A percentile compares a stretch with the other conserved stretches of the same genome.
Conservation (phyloP, 2,888 invertebrate genomes). For the Syritta pipiens region DNA sequence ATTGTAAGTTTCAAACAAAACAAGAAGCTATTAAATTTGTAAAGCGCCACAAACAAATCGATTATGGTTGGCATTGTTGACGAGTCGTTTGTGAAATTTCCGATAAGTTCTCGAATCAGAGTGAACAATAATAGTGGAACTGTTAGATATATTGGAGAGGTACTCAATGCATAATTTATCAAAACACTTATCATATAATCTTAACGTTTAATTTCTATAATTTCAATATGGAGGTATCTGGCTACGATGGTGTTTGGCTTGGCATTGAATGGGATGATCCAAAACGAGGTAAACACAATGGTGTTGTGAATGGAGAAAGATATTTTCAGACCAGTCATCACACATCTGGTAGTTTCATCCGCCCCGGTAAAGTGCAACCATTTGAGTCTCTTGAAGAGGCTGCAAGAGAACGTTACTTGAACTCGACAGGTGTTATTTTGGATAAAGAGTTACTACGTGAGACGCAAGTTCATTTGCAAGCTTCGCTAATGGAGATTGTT, state of each 20-base stretch:
- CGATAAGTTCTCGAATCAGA: constrained; percentile 77
- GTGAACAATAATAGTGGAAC: constrained; percentile 80
- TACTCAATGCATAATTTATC: constrained; percentile 74
- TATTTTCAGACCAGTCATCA: constrained; percentile 90
- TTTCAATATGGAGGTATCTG: constrained; percentile 80
- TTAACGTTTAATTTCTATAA: background rate
- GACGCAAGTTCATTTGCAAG: constrained; percentile 87
- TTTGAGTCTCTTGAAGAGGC: constrained; percentile 88
- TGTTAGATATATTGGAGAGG: constrained; percentile 88
- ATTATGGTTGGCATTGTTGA: constrained; percentile 78
- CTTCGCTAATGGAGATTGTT: constrained; percentile 92
- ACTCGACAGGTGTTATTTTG: constrained; percentile 80
- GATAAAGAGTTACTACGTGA: constrained; percentile 82
- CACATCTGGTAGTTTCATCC: constrained; percentile 93
- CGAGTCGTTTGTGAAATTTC: constrained; percentile 77
- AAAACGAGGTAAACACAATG: constrained; percentile 94
- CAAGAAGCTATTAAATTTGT: background rate
- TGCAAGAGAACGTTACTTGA: constrained; percentile 84
- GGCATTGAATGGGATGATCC: constrained; percentile 99
- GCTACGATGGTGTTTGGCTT: constrained; percentile 88
- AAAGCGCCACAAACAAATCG: constrained; percentile 38
- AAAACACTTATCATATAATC: constrained; percentile 70
- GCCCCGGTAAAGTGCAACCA: constrained; percentile 88
- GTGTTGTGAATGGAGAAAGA: constrained; percentile 87
- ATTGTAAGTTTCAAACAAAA: constrained; percentile 4